A percentile compares a stretch with the other conserved stretches of the same genome.
Evolutionary conservation across 2,888 invertebrate species (phyloP).

Genomic region (Pristionchus fissidentatus): DNA sequence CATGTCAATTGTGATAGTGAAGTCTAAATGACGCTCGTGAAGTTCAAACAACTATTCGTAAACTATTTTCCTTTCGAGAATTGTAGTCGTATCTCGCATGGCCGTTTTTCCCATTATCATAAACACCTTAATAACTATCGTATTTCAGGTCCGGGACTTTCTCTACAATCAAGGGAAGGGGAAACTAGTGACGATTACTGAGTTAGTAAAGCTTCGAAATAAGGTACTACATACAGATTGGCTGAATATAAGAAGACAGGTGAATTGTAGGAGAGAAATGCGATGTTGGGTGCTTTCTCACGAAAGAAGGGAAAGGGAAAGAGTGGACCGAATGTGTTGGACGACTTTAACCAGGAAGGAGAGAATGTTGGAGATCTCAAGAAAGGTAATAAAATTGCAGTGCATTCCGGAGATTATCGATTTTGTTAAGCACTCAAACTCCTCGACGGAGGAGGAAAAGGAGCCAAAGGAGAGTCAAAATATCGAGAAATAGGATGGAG

Average conservation of each 20-base stretch:
- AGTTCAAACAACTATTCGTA: too few species aligned
- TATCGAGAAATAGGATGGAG: conserved; percentile 78
- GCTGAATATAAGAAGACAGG: background rate
- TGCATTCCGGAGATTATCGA: background rate
- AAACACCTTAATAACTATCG: conserved; percentile 32
- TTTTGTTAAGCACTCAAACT: conserved; percentile 71
- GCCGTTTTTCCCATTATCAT: too few species aligned
- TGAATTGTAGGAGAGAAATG: conserved; percentile 80
- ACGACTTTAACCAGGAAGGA: conserved; percentile 64
- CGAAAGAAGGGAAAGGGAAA: conserved; percentile 72
- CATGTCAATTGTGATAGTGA: too few species aligned
- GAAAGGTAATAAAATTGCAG: conserved; percentile 51
- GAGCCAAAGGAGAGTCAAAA: conserved; percentile 77
- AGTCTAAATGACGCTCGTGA: too few species aligned
- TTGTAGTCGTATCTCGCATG: too few species aligned
- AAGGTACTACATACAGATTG: conserved; percentile 53
- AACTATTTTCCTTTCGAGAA: too few species aligned
- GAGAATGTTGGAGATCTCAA: conserved; percentile 64
- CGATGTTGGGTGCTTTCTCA: conserved; percentile 71
- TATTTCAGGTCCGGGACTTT: conserved; percentile 87
- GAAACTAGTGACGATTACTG: conserved; percentile 89
- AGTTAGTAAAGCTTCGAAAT: conserved; percentile 86
- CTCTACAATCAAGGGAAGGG: conserved; percentile 94
- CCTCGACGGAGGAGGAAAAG: conserved; percentile 71
- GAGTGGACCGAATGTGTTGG: conserved; percentile 67